Percentiles rank a stretch among this genome's conserved stretches.
phyloP scores from a whole-genome alignment of 2,113 vertebrate genomes.

The Mus pahari region DNA sequence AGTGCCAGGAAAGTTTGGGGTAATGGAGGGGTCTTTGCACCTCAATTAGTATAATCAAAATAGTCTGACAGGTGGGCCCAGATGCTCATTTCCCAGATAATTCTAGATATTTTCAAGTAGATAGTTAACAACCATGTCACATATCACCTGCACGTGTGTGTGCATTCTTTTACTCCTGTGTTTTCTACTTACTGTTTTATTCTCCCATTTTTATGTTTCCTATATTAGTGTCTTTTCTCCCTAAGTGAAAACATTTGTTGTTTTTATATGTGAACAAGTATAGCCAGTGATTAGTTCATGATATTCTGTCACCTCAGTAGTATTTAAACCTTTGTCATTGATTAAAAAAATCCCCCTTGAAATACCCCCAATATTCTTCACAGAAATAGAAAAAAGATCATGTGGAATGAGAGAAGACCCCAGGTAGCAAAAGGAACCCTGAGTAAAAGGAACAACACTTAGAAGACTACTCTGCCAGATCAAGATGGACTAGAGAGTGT shows the following conservation, averaged over 20 bases:
- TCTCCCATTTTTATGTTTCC: conserved; percentile 6
- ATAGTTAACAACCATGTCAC: neutral
- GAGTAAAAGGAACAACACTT: neutral
- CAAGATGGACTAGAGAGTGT: neutral
- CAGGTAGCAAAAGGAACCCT: neutral
- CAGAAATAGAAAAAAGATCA: neutral
- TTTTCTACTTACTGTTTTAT: neutral
- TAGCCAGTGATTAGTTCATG: neutral
- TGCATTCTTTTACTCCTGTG: neutral
- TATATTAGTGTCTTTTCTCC: neutral
- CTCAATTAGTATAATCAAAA: neutral
- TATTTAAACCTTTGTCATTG: conserved; percentile 7
- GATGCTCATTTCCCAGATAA: neutral
- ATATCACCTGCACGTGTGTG: neutral
- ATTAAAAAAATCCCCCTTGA: neutral
- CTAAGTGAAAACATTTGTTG: neutral
- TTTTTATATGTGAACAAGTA: conserved; percentile 24
- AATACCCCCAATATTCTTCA: neutral
- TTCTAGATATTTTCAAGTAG: neutral
- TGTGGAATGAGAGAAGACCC: neutral
- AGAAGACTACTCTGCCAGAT: neutral
- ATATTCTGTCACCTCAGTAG: neutral
- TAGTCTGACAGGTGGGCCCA: no score
- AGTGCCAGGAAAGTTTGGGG: no score
- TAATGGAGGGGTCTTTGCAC: neutral